Evolutionary conservation across 1,140 invertebrate genomes (phyloP), one percentile per base, ranked within the genome.

Genomic region (Brachionus calyciflorus): DNA sequence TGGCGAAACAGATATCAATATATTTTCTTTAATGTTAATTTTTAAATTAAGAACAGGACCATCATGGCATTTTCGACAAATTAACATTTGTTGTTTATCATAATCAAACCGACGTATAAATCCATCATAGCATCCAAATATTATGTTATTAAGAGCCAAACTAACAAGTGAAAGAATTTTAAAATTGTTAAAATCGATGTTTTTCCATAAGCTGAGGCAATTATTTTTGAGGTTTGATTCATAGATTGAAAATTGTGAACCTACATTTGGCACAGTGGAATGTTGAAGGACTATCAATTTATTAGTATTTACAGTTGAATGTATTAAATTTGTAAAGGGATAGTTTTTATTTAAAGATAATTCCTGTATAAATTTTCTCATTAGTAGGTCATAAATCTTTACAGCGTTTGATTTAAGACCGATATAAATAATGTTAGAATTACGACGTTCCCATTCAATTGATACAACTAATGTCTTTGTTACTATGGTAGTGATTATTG

Each of bases 371-470:
- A 60, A 37, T 37, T 60, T 60, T 60, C 37, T 60, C 0, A 60
- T 37, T n/a, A 1, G n/a, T 60, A 60, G 9, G 37, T 60, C 55
- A 28, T 33, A 60, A 2, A 60, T 30, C 37, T 60, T 60, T 26
- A 60, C 17, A 33, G n/a, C 37, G 19, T 40, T 60, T 60, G 33
- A 30, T 19, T n/a, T 60, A 37, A 30, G 33, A 33, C 55, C 55
- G 5, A 60, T 40, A 17, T 60, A 60, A 17, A 60, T 33, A n/a
- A 60, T 37, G 37, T 37, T 60, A 2, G 55, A 60, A 37, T 17
- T 37, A 1, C 9, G n/a, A 37, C n/a, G 30, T 17, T 60, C 55
- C 55, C 55, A 60, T 60, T 60, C 55, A 9, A 60, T n/a, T 60
- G 30, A 19, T 37, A 37, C 6, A 6, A 60, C 55, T 19, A 14